Conservation (phyloP, 2,797 vertebrate species). For the Pseudopleuronectes americanus region DNA sequence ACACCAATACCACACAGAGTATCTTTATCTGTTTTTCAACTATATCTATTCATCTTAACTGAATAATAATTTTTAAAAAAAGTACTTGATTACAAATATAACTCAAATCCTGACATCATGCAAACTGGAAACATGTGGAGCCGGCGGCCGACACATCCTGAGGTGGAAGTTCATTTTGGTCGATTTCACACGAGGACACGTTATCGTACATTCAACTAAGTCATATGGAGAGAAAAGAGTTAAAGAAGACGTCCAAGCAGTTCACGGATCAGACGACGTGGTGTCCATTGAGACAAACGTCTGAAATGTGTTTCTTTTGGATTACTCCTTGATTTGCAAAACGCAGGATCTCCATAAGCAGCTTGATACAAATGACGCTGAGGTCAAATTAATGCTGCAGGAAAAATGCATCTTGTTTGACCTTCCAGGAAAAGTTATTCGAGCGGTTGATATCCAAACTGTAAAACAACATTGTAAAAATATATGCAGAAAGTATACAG, state of each 20-base stretch:
- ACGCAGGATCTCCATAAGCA: neutral
- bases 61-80: slow-evolving; percentile 37
- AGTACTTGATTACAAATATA: slow-evolving; percentile 37
- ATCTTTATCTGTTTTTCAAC: slow-evolving; percentile 49
- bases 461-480: too few species aligned
- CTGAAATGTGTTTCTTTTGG: neutral
- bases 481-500: neutral
- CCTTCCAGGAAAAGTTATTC: slow-evolving; percentile 15
- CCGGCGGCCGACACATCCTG: slow-evolving; percentile 57
- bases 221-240: slow-evolving; percentile 79
- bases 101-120: slow-evolving; percentile 65
- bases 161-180: slow-evolving; percentile 71
- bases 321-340: slow-evolving; percentile 16
- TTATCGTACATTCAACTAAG: slow-evolving; percentile 62
- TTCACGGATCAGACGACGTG: slow-evolving; percentile 32
- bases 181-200: slow-evolving; percentile 44
- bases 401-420: slow-evolving; percentile 2
- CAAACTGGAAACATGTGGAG: slow-evolving; percentile 54
- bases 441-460: slow-evolving; percentile 10
- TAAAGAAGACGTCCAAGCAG: slow-evolving; percentile 36
- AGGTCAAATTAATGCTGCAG: too few species aligned
- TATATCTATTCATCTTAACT: slow-evolving; percentile 37
- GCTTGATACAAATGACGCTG: too few species aligned
- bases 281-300: slow-evolving; percentile 25
- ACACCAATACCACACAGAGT: slow-evolving; percentile 28